A percentile compares a stretch with the other conserved stretches of the same genome.
These are phyloP conservation scores for Neodiprion fabricii DNA, from an alignment of 1,140 invertebrate species.

Conservation along the genomic window DNA sequence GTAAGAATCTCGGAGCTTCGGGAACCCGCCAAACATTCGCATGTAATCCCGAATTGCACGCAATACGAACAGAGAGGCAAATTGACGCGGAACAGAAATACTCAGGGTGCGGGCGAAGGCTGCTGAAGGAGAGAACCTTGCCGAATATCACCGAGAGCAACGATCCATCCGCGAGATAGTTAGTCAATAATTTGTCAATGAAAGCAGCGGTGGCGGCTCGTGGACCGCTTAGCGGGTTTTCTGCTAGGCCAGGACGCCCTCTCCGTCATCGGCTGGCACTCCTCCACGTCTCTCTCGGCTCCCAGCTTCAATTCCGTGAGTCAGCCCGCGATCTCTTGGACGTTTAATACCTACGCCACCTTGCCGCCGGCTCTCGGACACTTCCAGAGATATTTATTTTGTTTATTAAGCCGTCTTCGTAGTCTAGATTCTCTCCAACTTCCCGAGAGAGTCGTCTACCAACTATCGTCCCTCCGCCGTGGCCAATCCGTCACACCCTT, in stretches of 20 bases:
- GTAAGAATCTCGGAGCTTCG: background rate
- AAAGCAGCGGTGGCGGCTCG: background rate
- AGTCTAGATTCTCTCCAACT: no score
- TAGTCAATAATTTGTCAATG: conserved; percentile 6
- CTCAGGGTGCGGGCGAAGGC: no score
- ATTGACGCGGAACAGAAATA: no score
- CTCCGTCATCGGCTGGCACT: conserved; percentile 6
- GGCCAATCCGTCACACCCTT: no score
- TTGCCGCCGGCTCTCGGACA: background rate
- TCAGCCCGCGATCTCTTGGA: no score
- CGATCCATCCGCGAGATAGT: background rate
- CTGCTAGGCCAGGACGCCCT: background rate
- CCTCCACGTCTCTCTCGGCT: conserved; percentile 6
- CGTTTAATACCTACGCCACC: background rate
- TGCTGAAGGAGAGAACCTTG: no score
- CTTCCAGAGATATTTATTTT: conserved; percentile 4
- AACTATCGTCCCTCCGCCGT: no score
- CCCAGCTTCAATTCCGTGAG: background rate
- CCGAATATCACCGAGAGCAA: no score
- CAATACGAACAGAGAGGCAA: no score
- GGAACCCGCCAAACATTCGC: no score
- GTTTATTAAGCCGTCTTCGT: background rate
- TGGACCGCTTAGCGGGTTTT: background rate
- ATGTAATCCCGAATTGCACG: no score
- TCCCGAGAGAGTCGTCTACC: no score